These are phyloP conservation scores for Erethizon dorsatum DNA, from an alignment of 2,797 vertebrate species.

Conservation along the genomic window DNA sequence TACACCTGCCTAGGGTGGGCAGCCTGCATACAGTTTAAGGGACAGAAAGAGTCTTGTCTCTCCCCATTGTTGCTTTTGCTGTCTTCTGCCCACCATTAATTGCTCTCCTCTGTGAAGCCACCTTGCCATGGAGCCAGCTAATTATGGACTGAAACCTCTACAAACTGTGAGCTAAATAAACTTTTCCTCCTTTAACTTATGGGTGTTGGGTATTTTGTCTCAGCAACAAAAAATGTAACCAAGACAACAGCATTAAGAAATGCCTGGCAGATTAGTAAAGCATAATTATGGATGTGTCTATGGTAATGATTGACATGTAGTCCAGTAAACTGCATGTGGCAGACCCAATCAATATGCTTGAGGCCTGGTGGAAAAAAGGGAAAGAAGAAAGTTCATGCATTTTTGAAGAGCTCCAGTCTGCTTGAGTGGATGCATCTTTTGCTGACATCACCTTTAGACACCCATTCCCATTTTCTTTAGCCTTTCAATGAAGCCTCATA, in stretches of 20 bases:
- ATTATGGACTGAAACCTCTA: too few species aligned
- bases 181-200: too few species aligned
- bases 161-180: too few species aligned
- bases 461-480: not conserved
- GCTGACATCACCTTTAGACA: not conserved
- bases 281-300: not conserved
- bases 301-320: not conserved
- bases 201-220: too few species aligned
- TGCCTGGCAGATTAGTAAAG: not conserved
- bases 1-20: too few species aligned
- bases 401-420: not conserved
- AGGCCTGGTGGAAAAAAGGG: not conserved
- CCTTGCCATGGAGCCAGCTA: too few species aligned
- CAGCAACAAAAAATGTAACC: too few species aligned
- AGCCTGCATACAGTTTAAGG: too few species aligned
- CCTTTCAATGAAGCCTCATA: not conserved
- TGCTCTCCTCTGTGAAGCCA: too few species aligned
- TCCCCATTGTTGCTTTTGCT: too few species aligned
- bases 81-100: too few species aligned
- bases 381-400: not conserved
- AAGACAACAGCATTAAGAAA: not conserved
- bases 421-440: not conserved
- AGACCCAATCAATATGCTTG: not conserved
- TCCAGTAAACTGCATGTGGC: not conserved
- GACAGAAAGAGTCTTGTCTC: too few species aligned